Evolutionary conservation across 23 tunicate species (phyloP).

Genomic region (Botrylloides violaceus): DNA sequence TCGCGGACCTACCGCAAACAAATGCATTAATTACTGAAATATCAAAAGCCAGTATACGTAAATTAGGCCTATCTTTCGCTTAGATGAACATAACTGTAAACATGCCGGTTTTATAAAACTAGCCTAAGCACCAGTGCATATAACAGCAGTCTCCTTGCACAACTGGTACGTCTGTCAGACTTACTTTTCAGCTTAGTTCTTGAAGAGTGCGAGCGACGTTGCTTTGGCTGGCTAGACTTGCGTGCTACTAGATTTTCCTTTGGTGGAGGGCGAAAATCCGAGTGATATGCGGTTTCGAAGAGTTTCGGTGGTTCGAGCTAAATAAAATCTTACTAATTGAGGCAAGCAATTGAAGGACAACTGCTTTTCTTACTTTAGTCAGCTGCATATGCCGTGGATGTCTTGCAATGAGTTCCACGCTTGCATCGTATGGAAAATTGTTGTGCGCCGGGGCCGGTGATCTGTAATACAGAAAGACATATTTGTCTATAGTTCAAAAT

Average conservation of each 20-base stretch:
- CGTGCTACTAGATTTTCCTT: conserved; percentile 37
- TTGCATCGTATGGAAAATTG: background rate
- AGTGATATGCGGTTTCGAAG: conserved; percentile 55
- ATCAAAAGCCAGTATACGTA: too few species aligned
- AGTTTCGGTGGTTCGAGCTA: conserved; percentile 70
- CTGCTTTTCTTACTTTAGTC: background rate
- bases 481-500: too few species aligned
- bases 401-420: conserved; percentile 21
- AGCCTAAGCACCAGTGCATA: too few species aligned
- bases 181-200: conserved; percentile 17
- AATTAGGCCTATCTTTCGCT: too few species aligned
- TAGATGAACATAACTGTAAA: too few species aligned
- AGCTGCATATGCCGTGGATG: conserved; percentile 20
- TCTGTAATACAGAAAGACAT: too few species aligned
- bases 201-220: conserved; percentile 21
- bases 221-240: conserved; percentile 2
- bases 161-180: too few species aligned
- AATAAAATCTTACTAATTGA: background rate
- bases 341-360: background rate
- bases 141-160: too few species aligned
- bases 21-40: too few species aligned
- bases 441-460: background rate
- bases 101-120: too few species aligned
- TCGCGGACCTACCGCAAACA: too few species aligned
- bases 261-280: conserved; percentile 66